Evolutionary conservation across 1,140 invertebrate genomes (phyloP), one percentile per base, ranked within the genome.

Genomic region (Anadara kagoshimensis): DNA sequence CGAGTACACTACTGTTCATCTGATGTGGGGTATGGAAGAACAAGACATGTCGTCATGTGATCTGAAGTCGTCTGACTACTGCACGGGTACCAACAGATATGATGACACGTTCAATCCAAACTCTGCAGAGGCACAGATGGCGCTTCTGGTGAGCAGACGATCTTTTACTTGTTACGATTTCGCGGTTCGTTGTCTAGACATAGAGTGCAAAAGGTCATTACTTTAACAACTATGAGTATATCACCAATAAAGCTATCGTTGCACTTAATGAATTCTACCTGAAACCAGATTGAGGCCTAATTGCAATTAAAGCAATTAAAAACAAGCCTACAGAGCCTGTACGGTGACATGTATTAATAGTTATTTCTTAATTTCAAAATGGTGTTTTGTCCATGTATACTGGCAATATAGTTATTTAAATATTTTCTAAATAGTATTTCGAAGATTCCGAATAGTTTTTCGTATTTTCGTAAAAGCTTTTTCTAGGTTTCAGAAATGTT

Each of bases 1-100:
- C 36, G 54, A 65, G 16, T 49, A 66, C 24, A 65, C 73, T 7
- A 61, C n/a, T 14, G 68, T 83, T n/a, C 65, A 70, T 26, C 43
- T 82, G 12, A 59, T 61, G 14, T 82, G 78, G 76, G 80, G 75
- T 36, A 59, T 83, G 24, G 58, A 75, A 36, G 26, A 63, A 18
- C 71, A 77, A 54, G 74, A 80, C 47, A 67, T 76, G 20, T 57
- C 56, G 22, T 14, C 43, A 14, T 83, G 78, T 59, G 70, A 79
- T 41, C 49, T 64, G 10, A 70, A 72, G 29, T 69, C 74, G 12
- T 43, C 44, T 29, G 49, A 76, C 18, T 78, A 72, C 56, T 74
- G 63, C 41, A 67, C 62, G 4, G 69, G 75, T 16, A 22, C 12
- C 12, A 58, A 49, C 20, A 62, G 58, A 47, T 69, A 59, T 56